phyloP scores from a whole-genome alignment of 2,888 invertebrate genomes.

The Meiosimyza decipiens region DNA sequence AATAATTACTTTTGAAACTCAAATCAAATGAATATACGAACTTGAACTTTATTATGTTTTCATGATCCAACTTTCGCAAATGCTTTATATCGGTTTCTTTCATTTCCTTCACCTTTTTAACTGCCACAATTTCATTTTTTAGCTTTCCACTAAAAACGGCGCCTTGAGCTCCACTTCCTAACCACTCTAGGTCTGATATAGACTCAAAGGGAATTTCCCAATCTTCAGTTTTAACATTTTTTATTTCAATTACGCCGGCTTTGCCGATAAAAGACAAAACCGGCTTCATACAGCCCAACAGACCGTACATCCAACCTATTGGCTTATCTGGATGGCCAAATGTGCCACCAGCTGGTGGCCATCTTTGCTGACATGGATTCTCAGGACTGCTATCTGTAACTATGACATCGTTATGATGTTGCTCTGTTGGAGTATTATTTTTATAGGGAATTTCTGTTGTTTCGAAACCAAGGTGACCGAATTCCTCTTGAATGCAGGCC shows the following conservation, averaged over 20 bases:
- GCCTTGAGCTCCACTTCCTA: slow-evolving; percentile 96
- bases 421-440: slow-evolving; percentile 41
- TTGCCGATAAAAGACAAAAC: slow-evolving; percentile 89
- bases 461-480: slow-evolving; percentile 69
- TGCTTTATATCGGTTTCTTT: slow-evolving; percentile 94
- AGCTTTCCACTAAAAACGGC: slow-evolving; percentile 91
- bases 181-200: slow-evolving; percentile 87
- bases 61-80: slow-evolving; percentile 90
- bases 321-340: slow-evolving; percentile 68
- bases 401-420: slow-evolving; percentile 56
- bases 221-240: slow-evolving; percentile 73
- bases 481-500: slow-evolving; percentile 74
- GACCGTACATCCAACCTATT: slow-evolving; percentile 81
- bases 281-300: slow-evolving; percentile 89
- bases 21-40: slow-evolving; percentile 49
- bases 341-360: slow-evolving; percentile 68
- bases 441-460: slow-evolving; percentile 62
- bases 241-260: slow-evolving; percentile 77
- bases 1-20: neutral
- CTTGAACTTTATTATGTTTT: slow-evolving; percentile 86
- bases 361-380: slow-evolving; percentile 67
- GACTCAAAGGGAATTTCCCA: slow-evolving; percentile 97
- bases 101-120: slow-evolving; percentile 93
- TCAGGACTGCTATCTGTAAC: slow-evolving; percentile 66
- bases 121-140: slow-evolving; percentile 88